phyloP scores from a whole-genome alignment of 2,113 vertebrate species.

The Emydura subglobosa region DNA sequence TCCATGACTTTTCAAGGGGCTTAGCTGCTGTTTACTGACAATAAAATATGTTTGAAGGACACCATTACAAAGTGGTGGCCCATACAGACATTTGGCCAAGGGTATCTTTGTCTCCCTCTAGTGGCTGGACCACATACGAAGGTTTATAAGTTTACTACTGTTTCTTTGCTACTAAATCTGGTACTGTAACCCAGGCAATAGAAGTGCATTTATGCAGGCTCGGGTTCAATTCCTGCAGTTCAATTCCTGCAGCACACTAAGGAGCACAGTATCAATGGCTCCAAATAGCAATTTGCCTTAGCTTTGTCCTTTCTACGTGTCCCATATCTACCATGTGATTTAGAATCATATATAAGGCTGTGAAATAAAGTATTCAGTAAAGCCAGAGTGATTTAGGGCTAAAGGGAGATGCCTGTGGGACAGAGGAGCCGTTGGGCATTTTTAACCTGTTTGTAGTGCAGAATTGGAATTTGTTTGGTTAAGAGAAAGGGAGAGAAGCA shows the following conservation, averaged over 20 bases:
- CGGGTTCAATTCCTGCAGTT: neutral
- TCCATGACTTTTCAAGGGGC: neutral
- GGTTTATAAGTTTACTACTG: neutral
- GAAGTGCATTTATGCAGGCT: neutral
- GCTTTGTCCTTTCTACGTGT: neutral
- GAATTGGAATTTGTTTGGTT: neutral
- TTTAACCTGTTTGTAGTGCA: neutral
- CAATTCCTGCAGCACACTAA: neutral
- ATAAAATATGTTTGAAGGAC: neutral
- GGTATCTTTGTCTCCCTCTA: neutral
- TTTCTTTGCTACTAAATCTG: slow-evolving; percentile 12
- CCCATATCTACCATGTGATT: neutral
- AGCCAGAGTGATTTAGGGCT: neutral
- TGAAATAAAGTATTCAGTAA: neutral
- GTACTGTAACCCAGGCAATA: slow-evolving; percentile 14
- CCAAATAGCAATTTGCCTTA: neutral
- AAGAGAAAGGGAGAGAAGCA: neutral
- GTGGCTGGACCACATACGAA: neutral
- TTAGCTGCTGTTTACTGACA: neutral
- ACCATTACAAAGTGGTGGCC: neutral
- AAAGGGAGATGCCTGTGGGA: neutral
- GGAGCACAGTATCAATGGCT: fast-evolving
- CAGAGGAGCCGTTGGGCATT: neutral
- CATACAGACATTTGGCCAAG: neutral
- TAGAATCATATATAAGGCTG: neutral